Evolutionary conservation across 2,113 vertebrate genomes (phyloP).

Genomic region (Hepsetus odoe): DNA sequence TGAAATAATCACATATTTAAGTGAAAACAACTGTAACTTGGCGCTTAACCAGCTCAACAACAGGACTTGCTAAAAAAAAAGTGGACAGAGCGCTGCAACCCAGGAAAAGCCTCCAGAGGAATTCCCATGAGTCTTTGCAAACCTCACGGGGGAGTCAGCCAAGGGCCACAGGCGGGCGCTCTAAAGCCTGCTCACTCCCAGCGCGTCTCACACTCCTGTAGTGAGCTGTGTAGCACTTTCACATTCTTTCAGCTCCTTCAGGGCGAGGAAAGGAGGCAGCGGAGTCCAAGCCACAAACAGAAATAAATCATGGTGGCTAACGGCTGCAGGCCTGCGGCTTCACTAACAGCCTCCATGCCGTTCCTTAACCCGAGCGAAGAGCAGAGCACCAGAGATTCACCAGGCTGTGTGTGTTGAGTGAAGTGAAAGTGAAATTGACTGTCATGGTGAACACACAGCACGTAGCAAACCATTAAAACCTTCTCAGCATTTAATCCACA

Average conservation of each 20-base stretch:
- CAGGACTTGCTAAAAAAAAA: not conserved
- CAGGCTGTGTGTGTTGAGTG: not conserved
- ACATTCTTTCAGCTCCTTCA: not conserved
- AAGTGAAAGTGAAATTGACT: no score
- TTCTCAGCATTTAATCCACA: no score
- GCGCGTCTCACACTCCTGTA: not conserved
- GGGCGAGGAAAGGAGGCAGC: slow-evolving; percentile 21
- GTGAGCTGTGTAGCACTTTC: not conserved
- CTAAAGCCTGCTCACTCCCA: not conserved
- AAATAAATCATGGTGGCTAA: not conserved
- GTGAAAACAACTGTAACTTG: not conserved
- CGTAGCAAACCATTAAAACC: no score
- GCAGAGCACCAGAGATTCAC: not conserved
- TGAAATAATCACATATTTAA: no score
- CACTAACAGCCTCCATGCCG: not conserved
- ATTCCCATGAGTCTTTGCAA: slow-evolving; percentile 26
- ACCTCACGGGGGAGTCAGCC: not conserved
- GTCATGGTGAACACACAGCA: no score
- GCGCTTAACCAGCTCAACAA: not conserved
- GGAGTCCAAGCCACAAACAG: slow-evolving; percentile 24
- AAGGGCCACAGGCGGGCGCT: slow-evolving; percentile 12
- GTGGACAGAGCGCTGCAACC: not conserved
- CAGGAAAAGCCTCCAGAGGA: not conserved
- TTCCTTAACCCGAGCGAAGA: not conserved
- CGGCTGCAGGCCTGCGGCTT: not conserved